Evolutionary conservation across 2,888 invertebrate species (phyloP).

Genomic region (Lumbricus terrestris): DNA sequence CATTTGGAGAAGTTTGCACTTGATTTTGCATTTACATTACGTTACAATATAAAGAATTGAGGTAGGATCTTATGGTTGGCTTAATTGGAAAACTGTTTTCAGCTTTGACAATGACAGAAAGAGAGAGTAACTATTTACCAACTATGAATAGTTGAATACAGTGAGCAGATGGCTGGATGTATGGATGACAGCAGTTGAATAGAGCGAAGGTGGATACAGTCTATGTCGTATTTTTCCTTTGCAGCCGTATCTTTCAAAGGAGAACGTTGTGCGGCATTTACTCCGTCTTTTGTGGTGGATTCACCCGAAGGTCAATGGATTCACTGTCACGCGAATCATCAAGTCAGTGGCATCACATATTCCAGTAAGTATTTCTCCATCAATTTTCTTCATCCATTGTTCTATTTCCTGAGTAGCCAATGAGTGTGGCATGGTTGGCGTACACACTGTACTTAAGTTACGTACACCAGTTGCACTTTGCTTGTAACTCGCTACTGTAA

Average conservation of each 20-base stretch:
- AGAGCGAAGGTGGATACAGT: background rate
- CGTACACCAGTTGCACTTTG: no score
- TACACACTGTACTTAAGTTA: no score
- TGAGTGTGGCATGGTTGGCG: no score
- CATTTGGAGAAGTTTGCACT: no score
- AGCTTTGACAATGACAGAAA: background rate
- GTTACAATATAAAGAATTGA: background rate
- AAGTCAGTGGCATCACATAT: constrained; percentile 69
- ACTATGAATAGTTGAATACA: no score
- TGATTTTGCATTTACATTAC: background rate
- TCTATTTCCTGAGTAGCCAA: no score
- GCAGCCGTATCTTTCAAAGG: constrained; percentile 74
- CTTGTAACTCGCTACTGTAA: no score
- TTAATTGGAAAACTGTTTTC: background rate
- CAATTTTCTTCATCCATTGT: background rate
- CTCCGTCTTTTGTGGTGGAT: constrained; percentile 87
- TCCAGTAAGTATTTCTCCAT: constrained; percentile 47
- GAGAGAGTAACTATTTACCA: background rate
- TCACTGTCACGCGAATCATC: constrained; percentile 76
- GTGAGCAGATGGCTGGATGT: background rate
- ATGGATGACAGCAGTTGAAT: background rate
- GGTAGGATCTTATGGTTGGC: background rate
- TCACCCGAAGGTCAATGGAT: constrained; percentile 78
- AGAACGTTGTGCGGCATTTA: constrained; percentile 88
- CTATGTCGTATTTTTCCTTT: background rate